These are phyloP conservation scores for Sebastes dallii DNA, from an alignment of 2,797 vertebrate genomes.

Conservation along the genomic window DNA sequence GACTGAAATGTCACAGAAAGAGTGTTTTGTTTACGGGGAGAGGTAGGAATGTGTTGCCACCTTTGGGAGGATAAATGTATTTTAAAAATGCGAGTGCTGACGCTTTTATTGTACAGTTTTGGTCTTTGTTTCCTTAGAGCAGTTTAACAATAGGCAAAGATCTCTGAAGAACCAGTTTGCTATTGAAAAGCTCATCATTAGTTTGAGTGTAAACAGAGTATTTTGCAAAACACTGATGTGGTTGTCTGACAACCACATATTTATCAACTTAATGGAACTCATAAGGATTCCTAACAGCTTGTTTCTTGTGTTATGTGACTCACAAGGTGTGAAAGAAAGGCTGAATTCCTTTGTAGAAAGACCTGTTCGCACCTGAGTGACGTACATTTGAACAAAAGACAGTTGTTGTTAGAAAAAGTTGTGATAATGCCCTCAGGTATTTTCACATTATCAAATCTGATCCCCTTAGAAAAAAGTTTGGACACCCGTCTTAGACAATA, in stretches of 20 bases:
- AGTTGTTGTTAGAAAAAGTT: too few relatives aligned
- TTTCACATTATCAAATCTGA: too few relatives aligned
- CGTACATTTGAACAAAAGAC: too few relatives aligned
- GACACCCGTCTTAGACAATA: too few relatives aligned
- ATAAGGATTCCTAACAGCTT: not conserved
- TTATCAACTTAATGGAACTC: not conserved
- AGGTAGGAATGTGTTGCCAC: not conserved
- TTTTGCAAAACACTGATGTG: not conserved
- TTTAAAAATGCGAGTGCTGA: not conserved
- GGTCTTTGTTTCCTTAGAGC: not conserved
- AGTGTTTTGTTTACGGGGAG: not conserved
- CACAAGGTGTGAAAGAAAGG: not conserved
- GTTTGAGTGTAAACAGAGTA: not conserved
- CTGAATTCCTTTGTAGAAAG: too few relatives aligned
- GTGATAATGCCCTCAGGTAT: too few relatives aligned
- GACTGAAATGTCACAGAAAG: slow-evolving; percentile 29
- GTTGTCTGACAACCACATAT: not conserved
- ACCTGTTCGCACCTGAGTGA: not conserved
- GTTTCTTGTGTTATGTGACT: not conserved
- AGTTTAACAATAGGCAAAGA: not conserved
- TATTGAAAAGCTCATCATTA: not conserved
- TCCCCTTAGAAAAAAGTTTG: too few relatives aligned
- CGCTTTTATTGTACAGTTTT: not conserved
- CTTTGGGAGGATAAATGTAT: not conserved
- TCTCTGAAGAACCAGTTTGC: not conserved